Evolutionary conservation across 2,888 invertebrate species (phyloP), one percentile per base, ranked within the genome.

Genomic region (Taenaris catops): DNA sequence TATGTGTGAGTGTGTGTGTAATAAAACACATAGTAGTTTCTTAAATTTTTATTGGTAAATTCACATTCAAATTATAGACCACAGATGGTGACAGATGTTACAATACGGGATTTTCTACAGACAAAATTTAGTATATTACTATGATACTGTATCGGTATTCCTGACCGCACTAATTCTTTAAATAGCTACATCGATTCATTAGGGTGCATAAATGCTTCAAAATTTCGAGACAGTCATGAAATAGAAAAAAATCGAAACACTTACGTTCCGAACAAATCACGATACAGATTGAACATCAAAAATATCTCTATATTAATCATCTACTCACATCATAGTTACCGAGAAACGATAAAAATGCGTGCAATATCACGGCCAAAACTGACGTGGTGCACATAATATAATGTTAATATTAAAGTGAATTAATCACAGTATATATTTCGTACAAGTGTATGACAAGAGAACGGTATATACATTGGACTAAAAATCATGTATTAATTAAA

Each of bases 1-100:
- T n/a, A n/a, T n/a, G n/a, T n/a, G n/a, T n/a, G n/a, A n/a, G n/a
- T n/a, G n/a, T n/a, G n/a, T n/a, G n/a, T n/a, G n/a, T n/a, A n/a
- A n/a, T n/a, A n/a, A n/a, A n/a, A n/a, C n/a, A n/a, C n/a, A n/a
- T n/a, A n/a, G n/a, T n/a, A n/a, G 72, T 75, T 81, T 78, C 71
- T 75, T 76, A 71, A 63, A 74, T 43, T 37, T 84, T 84, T 84
- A 84, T 84, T 83, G 81, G 81, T 84, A 84, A 83, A 83, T 81
- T 81, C 83, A 86, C 84, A 84, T 86, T 86, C 79, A 84, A 84
- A 83, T 81, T 68, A 84, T 76, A 81, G 76, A 84, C 71, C 83
- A 83, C 70, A 74, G 25, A 83, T 69, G 78, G 75, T 79, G 81
- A 80, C 66, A 73, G 79, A 67, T 80, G 70, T 74, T 75, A 76